These are phyloP conservation scores for Bolborhynchus lineola DNA, from an alignment of 2,113 vertebrate species.

Conservation along the genomic window DNA sequence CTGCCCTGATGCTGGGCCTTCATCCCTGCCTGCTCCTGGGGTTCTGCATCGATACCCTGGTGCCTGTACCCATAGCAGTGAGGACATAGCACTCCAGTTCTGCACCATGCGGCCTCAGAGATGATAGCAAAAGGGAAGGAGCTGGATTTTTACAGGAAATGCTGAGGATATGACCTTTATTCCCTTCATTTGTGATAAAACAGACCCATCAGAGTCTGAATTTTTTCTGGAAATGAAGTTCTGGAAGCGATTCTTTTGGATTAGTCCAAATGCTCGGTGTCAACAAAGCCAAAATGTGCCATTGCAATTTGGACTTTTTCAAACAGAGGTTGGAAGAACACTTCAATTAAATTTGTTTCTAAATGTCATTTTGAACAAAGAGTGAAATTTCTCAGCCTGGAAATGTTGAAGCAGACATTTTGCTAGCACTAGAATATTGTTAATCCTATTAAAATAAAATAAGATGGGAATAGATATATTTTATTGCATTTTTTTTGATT, in stretches of 20 bases:
- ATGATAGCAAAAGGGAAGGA: not conserved
- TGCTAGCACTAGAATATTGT: constrained; percentile 17
- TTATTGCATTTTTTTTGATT: not conserved
- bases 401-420: constrained; percentile 41
- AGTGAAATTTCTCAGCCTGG: constrained; percentile 41
- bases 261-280: constrained; percentile 27
- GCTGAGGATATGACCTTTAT: not conserved
- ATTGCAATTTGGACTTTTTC: constrained; percentile 37
- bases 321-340: constrained; percentile 10
- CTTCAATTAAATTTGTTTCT: constrained; percentile 38
- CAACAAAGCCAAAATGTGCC: constrained; percentile 38
- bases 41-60: not conserved
- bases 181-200: not conserved
- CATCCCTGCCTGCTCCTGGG: not conserved
- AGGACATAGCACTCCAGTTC: not conserved
- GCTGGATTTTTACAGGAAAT: not conserved
- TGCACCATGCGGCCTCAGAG: not conserved
- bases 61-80: not conserved
- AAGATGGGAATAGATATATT: not conserved
- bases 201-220: not conserved
- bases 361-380: constrained; percentile 50
- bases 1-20: not conserved
- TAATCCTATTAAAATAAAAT: constrained; percentile 49
- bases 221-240: constrained; percentile 6
- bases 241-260: constrained; percentile 24